These are phyloP conservation scores for Chironomus tentans DNA, from an alignment of 2,888 invertebrate genomes.

Conservation along the genomic window DNA sequence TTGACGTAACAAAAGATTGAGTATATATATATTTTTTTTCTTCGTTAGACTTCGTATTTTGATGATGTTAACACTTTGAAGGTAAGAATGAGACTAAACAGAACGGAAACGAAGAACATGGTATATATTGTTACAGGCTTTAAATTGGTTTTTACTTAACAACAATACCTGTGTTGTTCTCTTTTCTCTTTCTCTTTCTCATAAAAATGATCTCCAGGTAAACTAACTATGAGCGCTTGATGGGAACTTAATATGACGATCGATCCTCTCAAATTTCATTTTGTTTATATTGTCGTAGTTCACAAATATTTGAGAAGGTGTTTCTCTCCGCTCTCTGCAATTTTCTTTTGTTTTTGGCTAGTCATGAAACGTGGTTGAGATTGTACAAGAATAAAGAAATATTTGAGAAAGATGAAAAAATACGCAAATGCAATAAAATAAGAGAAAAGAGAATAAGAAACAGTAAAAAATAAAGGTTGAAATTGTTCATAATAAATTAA, in stretches of 20 bases:
- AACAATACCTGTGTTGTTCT: no score
- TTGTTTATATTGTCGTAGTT: no score
- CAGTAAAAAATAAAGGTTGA: neutral
- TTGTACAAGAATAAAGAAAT: no score
- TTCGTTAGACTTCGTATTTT: neutral
- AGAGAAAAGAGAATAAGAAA: neutral
- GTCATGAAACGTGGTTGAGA: neutral
- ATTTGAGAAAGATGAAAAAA: neutral
- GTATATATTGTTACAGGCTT: neutral
- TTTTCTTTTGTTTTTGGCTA: neutral
- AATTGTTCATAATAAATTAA: slow-evolving; percentile 12
- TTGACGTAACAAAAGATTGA: neutral
- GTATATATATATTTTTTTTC: neutral
- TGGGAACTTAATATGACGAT: neutral
- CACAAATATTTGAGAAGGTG: neutral
- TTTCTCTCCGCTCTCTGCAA: neutral
- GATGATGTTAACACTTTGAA: slow-evolving; percentile 11
- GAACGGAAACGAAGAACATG: neutral
- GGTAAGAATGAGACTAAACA: slow-evolving; percentile 1
- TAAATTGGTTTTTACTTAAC: no score
- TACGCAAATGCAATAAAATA: slow-evolving; percentile 15
- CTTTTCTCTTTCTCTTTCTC: neutral
- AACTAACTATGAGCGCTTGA: no score
- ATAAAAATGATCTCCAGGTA: neutral
- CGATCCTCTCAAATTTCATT: neutral